Conservation (phyloP, 1,140 invertebrate species). For the Drosophila rhopaloa region DNA sequence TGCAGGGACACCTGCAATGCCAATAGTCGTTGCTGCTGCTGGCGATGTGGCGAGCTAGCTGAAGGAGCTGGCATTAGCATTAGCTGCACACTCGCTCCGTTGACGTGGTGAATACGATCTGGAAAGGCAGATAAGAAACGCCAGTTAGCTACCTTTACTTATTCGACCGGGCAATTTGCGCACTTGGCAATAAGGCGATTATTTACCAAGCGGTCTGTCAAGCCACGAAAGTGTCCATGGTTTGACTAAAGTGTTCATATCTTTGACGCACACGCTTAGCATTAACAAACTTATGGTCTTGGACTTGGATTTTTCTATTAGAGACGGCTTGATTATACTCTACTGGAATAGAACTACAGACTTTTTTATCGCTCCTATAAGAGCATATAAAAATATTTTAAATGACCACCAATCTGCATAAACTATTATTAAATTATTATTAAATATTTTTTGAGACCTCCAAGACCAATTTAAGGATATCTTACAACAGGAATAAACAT, state of each 20-base stretch:
- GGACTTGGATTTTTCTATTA: neutral
- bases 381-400: too few species aligned
- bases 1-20: conserved; percentile 21
- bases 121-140: conserved; percentile 68
- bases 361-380: too few species aligned
- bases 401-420: too few species aligned
- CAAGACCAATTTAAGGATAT: too few species aligned
- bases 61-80: conserved; percentile 68
- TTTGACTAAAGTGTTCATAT: conserved; percentile 76
- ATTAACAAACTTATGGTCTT: conserved; percentile 33
- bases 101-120: conserved; percentile 65
- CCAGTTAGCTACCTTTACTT: conserved; percentile 43
- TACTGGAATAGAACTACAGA: neutral
- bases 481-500: too few species aligned
- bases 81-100: conserved; percentile 67
- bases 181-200: conserved; percentile 51
- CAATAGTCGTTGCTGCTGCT: conserved; percentile 17
- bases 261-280: conserved; percentile 38
- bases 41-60: conserved; percentile 38
- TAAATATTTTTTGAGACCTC: too few species aligned
- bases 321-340: conserved; percentile 8
- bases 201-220: conserved; percentile 59
- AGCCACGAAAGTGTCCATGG: conserved; percentile 61
- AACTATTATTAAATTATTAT: too few species aligned
- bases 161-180: conserved; percentile 46